These are phyloP conservation scores for Anseranas semipalmata DNA, from an alignment of 2,113 vertebrate species.

Conservation along the genomic window DNA sequence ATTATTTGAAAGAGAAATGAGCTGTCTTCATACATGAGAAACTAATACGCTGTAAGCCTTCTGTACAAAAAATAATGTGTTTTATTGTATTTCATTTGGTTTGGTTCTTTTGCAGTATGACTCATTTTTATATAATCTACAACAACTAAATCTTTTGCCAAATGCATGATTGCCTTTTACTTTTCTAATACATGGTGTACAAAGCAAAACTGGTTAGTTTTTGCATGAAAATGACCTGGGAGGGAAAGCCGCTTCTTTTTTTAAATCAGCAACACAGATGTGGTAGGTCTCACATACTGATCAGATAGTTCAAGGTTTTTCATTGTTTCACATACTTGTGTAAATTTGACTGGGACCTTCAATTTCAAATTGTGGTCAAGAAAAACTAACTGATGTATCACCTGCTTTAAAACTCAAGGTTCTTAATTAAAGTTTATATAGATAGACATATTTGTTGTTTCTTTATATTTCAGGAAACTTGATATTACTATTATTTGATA, in stretches of 20 bases:
- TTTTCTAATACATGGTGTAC: conserved; percentile 78
- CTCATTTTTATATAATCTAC: conserved; percentile 76
- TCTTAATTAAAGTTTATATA: conserved; percentile 88
- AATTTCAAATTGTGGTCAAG: conserved; percentile 74
- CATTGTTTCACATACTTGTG: conserved; percentile 69
- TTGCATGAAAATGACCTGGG: conserved; percentile 83
- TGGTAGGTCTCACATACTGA: conserved; percentile 71
- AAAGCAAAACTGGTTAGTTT: conserved; percentile 75
- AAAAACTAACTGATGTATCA: conserved; percentile 75
- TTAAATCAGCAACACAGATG: conserved; percentile 61
- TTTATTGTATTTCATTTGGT: conserved; percentile 65
- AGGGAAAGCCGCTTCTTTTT: conserved; percentile 68
- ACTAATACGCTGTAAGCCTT: conserved; percentile 69
- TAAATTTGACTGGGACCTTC: conserved; percentile 80
- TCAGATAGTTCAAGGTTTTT: conserved; percentile 71
- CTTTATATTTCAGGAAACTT: conserved; percentile 81
- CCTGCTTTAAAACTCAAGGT: conserved; percentile 78
- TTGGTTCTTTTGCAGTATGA: conserved; percentile 67
- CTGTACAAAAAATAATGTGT: conserved; percentile 69
- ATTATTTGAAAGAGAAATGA: conserved; percentile 74
- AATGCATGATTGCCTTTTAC: conserved; percentile 94
- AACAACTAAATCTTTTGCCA: conserved; percentile 81
- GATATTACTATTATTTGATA: conserved; percentile 82
- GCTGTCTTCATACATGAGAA: conserved; percentile 67
- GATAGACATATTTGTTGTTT: conserved; percentile 83